Evolutionary conservation across 2,888 invertebrate genomes (phyloP), one percentile per base, ranked within the genome.

Genomic region (Drosophila incognita): DNA sequence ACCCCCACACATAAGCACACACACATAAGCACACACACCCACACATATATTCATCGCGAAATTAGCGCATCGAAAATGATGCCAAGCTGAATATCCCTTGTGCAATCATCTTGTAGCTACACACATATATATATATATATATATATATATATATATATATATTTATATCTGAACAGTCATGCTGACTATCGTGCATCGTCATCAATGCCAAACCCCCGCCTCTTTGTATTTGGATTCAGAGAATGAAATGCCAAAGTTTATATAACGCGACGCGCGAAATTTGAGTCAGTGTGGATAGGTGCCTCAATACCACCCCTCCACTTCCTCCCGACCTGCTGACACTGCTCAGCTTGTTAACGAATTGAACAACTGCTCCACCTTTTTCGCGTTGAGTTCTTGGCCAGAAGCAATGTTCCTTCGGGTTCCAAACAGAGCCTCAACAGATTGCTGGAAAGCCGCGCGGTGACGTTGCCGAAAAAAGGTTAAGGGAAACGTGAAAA

Each of bases 321-420:
- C 24, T 2, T 1, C n/a, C 31, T 5, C 7, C 27, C 38, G n/a
- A 36, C n/a, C 15, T 18, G 21, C 21, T 21, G 21, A 35, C 56
- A 38, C 21, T 48, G 52, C 49, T 36, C 33, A 61, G 56, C 82
- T 79, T 81, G 78, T 81, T 89, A 89, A 86, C 88, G 90, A 88
- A 89, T 85, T 83, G 85, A 86, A 88, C 90, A 83, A 81, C 78
- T 71, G 86, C 85, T 86, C 85, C 85, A 89, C 85, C 90, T 86
- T 86, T 86, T 86, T 80, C 72, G 76, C 87, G 84, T 85, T 74
- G 67, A 27, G 42, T 56, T 63, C 27, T 49, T 74, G 74, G 60
- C 59, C 67, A 64, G 61, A 56, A 69, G 76, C 61, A 73, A 61
- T 66, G 66, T 63, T 60, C 51, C 46, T 46, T 15, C 24, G 24